Base-by-base conservation (phyloP, 2,113 vertebrate species). In the Limanda limanda region DNA sequence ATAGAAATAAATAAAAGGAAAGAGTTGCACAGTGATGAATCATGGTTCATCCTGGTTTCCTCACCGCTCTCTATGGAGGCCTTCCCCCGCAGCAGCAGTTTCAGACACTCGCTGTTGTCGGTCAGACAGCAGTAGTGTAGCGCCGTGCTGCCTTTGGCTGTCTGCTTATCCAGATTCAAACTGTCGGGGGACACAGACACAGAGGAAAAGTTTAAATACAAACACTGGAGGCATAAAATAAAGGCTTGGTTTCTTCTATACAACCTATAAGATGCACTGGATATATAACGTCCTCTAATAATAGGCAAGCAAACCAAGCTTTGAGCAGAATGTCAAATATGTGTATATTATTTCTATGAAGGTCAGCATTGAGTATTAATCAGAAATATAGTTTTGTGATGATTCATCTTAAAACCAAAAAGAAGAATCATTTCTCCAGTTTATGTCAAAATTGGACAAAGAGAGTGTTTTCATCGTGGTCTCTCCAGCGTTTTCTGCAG, bases 101-200 rank as follows among this genome's bases (percentile, higher is more conserved):
- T 99, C 83, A 99, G 96, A 94, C 98, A 99, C 90, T 99, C 98
- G 0, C 96, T 96, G 55, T 98, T 98, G 95, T 99, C 98, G 0
- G 97, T 99, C 90, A 99, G 95, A 78, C 98, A 99, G 96, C 98
- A 99, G 88, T 99, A 99, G 86, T 99, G 98, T 79, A 99, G 94
- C 24, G 97, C 97, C 0, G 97, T 97, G 93, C 98, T 99, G 84
- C 98, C 98, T 92, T 97, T 99, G 57, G 93, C 94, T 0, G 98
- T 99, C 89, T 98, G 98, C 76, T 97, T 99, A 64, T 99, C 98
- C 91, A 99, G 91, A 90, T 99, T 99, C 86, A 97, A 95, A 62
- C 98, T 99, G 84, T 24, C 42, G 62, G 65, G 69, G 27, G 23
- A 84, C 47, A 76, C 67, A 81, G 60, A 81, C 48, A 42, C 1